phyloP scores from a whole-genome alignment of 2,113 vertebrate genomes.

The Falcunculus frontatus region DNA sequence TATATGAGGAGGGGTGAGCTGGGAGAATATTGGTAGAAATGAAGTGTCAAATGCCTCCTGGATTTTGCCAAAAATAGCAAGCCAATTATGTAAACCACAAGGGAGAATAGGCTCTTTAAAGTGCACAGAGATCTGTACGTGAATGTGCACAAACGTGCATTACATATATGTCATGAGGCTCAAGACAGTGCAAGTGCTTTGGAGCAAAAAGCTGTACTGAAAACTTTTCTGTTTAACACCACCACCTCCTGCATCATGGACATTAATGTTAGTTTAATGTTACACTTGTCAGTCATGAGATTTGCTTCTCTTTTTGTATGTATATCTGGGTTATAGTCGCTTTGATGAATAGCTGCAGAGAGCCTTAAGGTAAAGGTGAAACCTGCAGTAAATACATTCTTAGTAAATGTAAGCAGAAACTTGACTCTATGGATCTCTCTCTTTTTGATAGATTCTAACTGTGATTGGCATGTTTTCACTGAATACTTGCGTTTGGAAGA shows the following conservation, averaged over 20 bases:
- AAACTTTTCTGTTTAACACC: neutral
- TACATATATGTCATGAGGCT: neutral
- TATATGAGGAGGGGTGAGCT: neutral
- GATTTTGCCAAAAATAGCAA: neutral
- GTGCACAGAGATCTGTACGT: neutral
- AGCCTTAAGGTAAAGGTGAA: slow-evolving; percentile 12
- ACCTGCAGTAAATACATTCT: neutral
- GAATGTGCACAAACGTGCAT: neutral
- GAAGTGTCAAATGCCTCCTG: neutral
- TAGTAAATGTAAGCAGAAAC: neutral
- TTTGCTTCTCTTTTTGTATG: neutral
- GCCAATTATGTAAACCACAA: neutral
- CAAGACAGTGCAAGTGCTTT: neutral
- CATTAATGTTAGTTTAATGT: neutral
- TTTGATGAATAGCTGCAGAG: neutral
- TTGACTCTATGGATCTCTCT: neutral
- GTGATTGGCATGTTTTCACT: neutral
- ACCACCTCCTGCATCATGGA: neutral
- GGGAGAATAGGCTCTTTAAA: neutral
- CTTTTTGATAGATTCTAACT: neutral
- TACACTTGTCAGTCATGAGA: neutral
- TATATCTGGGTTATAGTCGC: neutral
- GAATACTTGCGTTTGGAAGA: neutral
- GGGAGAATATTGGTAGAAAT: neutral
- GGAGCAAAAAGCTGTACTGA: slow-evolving; percentile 20